Evolutionary conservation across 2,888 invertebrate species (phyloP), one percentile per base, ranked within the genome.

Genomic region (Herminia tarsipennalis): DNA sequence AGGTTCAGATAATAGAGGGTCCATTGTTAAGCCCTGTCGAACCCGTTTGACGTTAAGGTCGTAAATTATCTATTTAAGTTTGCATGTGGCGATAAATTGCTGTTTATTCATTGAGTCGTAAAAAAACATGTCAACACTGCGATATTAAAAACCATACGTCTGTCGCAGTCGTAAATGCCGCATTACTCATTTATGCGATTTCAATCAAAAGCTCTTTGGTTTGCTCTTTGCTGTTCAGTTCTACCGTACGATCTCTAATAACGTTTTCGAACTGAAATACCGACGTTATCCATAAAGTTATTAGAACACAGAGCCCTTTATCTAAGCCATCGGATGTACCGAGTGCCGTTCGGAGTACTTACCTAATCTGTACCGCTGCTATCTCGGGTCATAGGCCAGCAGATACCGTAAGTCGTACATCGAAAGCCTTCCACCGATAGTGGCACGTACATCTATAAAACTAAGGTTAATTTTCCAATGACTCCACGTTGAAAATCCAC

Each of bases 31-130:
- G 42, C 53, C 48, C 42, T 47, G 47, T 66, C 56, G 67, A 76
- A 82, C 81, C 85, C 85, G 77, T 83, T 83, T 81, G 80, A 82
- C 78, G 72, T 70, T 68, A 56, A 75, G 77, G 66, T 78, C 83
- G 78, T 89, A 88, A 88, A 86, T 88, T 87, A 86, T 88, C 80
- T 83, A 81, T 81, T 88, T 85, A 79, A 69, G 79, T 80, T 83
- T 82, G 73, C 74, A 76, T 83, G 83, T 76, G 78, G 72, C 81
- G 85, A 85, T 83, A 85, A 85, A 84, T 89, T 87, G 81, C 73
- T 81, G 80, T 79, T 79, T 80, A 76, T 81, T 80, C 69, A 72
- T 69, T 72, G 41, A 45, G 36, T 57, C 44, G 53, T 58, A 45
- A 49, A 79, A 74, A 78, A 76, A 73, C 70, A 73, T 81, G 83